Evolutionary conservation across 2,888 invertebrate genomes (phyloP), one percentile per base, ranked within the genome.

Genomic region (Galerucella pusilla): DNA sequence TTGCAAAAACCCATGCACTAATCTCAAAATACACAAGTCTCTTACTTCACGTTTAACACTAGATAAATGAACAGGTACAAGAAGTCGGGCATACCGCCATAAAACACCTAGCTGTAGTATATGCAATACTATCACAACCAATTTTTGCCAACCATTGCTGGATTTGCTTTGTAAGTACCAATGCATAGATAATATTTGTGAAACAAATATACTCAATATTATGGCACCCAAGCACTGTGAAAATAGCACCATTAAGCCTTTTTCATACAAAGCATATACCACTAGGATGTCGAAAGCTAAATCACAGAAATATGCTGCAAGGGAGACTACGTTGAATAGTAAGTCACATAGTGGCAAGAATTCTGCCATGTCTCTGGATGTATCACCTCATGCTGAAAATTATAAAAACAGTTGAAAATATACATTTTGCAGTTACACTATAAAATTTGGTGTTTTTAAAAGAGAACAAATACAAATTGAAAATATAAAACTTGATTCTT

Each of bases 291-390:
- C 96, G 87, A 96, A 96, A 9, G 96, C 95, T 78, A 96, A 93
- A 90, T 96, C 96, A 90, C 96, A 96, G 88, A 96, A 96, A 87
- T 96, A 96, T 35, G 94, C 94, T 74, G 95, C 95, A 81, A 96
- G 89, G 66, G 96, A 96, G 83, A 96, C 95, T 86, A 96, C 94
- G 89, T 96, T 96, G 90, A 96, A 96, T 66, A 96, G 90, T 80
- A 96, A 94, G 89, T 96, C 96, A 91, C 96, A 96, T 86, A 96
- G 91, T 81, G 96, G 96, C 88, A 96, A 90, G 88, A 96, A 96
- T 90, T 96, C 96, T 88, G 93, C 92, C 93, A 91, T 91, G 83
- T 83, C 85, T 85, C 80, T 75, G 60, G 71, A 74, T 80, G 79
- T 76, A 81, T 85, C 86, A 86, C 87, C 84, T 83, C 87, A 87